Evolutionary conservation across 2,888 invertebrate species (phyloP).

Genomic region (Tachystola acroxantha): DNA sequence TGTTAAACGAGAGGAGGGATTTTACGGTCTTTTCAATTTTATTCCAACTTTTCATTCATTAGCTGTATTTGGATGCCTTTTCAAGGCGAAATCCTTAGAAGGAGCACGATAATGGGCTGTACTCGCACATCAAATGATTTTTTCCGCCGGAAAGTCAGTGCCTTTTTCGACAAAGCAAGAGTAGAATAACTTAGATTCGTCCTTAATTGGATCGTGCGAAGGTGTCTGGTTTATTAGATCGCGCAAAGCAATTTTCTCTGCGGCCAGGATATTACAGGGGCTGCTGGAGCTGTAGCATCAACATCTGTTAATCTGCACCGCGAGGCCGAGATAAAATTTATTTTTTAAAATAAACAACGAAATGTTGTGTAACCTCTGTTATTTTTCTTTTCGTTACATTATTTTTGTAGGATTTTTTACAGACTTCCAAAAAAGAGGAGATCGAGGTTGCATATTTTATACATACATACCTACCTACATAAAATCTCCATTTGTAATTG

Average conservation of each 20-base stretch:
- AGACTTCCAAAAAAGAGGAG: no score
- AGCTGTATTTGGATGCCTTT: slow-evolving; percentile 11
- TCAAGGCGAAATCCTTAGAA: not conserved
- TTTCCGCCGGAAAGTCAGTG: no score
- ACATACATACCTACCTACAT: no score
- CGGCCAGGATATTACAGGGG: slow-evolving; percentile 27
- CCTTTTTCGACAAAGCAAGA: slow-evolving; percentile 20
- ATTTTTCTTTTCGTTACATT: not conserved
- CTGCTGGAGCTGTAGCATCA: slow-evolving; percentile 20
- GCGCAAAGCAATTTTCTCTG: slow-evolving; percentile 41
- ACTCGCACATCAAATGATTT: no score
- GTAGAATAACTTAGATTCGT: slow-evolving; percentile 36
- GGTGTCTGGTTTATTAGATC: slow-evolving; percentile 43
- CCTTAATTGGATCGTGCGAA: slow-evolving; percentile 41
- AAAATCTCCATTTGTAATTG: no score
- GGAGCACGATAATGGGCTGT: not conserved
- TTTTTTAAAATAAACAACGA: slow-evolving; percentile 2
- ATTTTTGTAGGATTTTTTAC: no score
- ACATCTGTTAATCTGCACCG: slow-evolving; percentile 13
- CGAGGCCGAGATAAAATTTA: slow-evolving; percentile 3
- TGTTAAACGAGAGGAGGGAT: slow-evolving; percentile 35
- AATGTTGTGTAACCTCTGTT: not conserved
- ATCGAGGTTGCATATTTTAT: no score
- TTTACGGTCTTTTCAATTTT: slow-evolving; percentile 30
- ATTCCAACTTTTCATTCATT: slow-evolving; percentile 23